Conservation (phyloP, 2,797 vertebrate genomes). For the Pseudochirops cupreus region DNA sequence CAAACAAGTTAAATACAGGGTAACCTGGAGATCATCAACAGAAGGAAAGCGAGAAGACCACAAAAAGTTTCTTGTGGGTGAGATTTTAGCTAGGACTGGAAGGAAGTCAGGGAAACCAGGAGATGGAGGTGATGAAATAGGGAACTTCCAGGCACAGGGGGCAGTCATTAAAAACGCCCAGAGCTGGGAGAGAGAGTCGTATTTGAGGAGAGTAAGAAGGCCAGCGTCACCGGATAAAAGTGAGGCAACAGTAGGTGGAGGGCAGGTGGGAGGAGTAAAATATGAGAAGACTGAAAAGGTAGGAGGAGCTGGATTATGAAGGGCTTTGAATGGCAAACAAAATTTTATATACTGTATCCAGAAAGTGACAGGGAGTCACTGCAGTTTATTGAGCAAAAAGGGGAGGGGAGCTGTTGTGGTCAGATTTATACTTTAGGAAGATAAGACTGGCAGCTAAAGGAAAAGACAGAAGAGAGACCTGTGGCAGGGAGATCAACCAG, state of each 20-base stretch:
- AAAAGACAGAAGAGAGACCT: too few relatives aligned
- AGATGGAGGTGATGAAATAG: not conserved
- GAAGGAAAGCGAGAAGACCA: not conserved
- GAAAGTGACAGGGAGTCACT: not conserved
- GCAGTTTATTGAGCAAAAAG: not conserved
- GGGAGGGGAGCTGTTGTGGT: not conserved
- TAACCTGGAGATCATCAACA: not conserved
- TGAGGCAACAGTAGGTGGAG: too few relatives aligned
- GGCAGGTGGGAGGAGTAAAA: too few relatives aligned
- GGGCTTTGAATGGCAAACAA: not conserved
- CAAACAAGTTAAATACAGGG: not conserved
- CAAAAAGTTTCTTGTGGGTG: not conserved
- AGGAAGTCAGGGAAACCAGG: too few relatives aligned
- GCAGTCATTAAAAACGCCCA: not conserved
- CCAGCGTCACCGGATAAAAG: too few relatives aligned
- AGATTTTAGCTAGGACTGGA: not conserved
- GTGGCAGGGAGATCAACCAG: too few relatives aligned
- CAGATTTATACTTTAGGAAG: not conserved
- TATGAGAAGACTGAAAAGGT: not conserved
- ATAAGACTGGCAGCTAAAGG: too few relatives aligned
- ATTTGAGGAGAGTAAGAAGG: not conserved
- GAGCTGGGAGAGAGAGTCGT: not conserved
- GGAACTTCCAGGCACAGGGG: not conserved
- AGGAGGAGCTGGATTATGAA: not conserved
- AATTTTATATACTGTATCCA: not conserved